Evolutionary conservation across 2,113 vertebrate species (phyloP), one percentile per base, ranked within the genome.

Genomic region (Muntiacus muntjak): DNA sequence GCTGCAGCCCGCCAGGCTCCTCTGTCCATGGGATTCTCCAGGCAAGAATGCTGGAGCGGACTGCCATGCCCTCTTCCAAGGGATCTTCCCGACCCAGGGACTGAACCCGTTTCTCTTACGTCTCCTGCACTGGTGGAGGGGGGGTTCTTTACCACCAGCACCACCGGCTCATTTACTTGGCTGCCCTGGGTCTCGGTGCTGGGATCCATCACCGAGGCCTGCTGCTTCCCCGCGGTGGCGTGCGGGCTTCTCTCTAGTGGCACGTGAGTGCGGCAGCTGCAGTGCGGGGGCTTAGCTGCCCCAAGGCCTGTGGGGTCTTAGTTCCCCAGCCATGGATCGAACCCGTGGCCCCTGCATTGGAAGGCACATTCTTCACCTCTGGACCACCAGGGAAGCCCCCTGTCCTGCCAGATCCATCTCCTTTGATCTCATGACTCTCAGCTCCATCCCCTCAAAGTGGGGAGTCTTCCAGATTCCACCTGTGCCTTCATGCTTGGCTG

Each of bases 161-260:
- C 33, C 17, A 3, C 23, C 5, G 1, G 9, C 19, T 11, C 19
- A 1, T 40, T 40, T 71, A 1, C 11, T 12, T 12, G 64, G 19
- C 67, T 23, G n/a, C n/a, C 6, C n/a, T 0, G 10, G 33, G 67
- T 12, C 11, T 23, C 4, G 0, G n/a, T 23, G n/a, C 67, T 40
- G 67, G 67, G n/a, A 6, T 21, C 64, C 1, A 1, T 23, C 10
- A 0, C 23, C 0, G 1, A 1, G 4, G 33, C 19, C 33, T 19
- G 21, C 64, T 21, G n/a, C n/a, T 12, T 36, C n/a, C 67, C 10
- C 5, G 10, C 6, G 67, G 19, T 6, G 10, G n/a, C 2, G 1
- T 36, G 64, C 0, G 1, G 64, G n/a, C 64, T 71, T 36, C 64
- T 23, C 64, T 36, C 64, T 6, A 2, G n/a, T 6, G 64, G 67